phyloP scores from a whole-genome alignment of 1,140 invertebrate species.

The Caenorhabditis latens region DNA sequence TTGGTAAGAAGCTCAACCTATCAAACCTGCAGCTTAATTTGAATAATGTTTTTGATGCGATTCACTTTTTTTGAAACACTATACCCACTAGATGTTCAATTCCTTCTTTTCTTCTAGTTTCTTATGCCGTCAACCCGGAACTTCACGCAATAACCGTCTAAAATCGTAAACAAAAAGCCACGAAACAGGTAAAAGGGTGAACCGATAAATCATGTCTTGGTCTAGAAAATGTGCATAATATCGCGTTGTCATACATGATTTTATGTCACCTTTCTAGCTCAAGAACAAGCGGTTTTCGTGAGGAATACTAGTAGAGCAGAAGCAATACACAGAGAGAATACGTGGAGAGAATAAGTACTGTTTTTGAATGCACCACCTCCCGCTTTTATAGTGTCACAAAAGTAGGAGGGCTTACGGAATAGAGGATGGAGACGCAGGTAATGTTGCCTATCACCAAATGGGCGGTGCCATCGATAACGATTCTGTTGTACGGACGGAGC shows the following conservation, averaged over 20 bases:
- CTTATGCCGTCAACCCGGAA: too few species aligned
- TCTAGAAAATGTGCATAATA: constrained; percentile 67
- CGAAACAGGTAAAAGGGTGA: not conserved
- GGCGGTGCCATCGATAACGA: constrained; percentile 48
- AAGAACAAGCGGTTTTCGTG: constrained; percentile 28
- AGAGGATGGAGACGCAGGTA: not conserved
- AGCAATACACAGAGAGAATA: not conserved
- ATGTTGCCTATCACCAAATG: constrained; percentile 23
- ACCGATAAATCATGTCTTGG: constrained; percentile 51
- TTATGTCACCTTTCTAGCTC: constrained; percentile 61
- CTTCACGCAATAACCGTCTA: not conserved
- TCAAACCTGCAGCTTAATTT: too few species aligned
- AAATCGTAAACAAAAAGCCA: not conserved
- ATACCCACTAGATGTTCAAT: too few species aligned
- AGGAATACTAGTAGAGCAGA: not conserved
- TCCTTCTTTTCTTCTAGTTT: too few species aligned
- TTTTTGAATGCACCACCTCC: not conserved
- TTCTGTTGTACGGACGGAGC: constrained; percentile 1
- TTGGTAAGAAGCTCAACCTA: too few species aligned
- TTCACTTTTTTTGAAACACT: too few species aligned
- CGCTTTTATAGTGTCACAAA: constrained; percentile 50
- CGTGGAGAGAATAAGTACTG: not conserved
- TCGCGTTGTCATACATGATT: constrained; percentile 52
- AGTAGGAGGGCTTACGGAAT: constrained; percentile 33
- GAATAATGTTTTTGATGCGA: too few species aligned